Evolutionary conservation across 2,888 invertebrate species (phyloP), one percentile per base, ranked within the genome.

Genomic region (Pharmacophagus antenor): DNA sequence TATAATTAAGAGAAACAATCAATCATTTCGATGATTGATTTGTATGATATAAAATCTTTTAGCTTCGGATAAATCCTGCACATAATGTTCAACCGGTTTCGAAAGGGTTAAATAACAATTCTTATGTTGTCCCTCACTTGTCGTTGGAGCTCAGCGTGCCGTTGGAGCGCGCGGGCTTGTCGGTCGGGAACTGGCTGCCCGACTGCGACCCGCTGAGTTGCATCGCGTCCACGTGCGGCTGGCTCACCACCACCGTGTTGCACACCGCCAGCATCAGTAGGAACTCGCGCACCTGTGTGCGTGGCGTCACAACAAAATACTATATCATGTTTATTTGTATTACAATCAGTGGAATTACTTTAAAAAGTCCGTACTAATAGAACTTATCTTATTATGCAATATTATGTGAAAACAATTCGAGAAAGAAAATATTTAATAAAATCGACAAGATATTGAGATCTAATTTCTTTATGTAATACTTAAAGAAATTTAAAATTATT

Each of bases 201-300:
- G 77, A 77, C 56, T 65, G 74, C 25, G 85, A 80, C 56, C 74
- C 75, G 77, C 94, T 95, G 56, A 94, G 92, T 79, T 94, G 94
- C 94, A 96, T 95, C 37, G 82, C 71, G 77, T 93, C 93, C 44
- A 92, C 89, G 81, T 93, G 93, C 7, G 98, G 97, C 78, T 95
- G 95, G 67, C 97, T 96, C 55, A 99, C 98, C 56, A 99, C 96
- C 7, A 99, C 99, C 0, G 99, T 99, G 88, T 99, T 99, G 85
- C 99, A 99, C 62, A 98, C 93, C 17, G 99, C 96, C 82, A 99
- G 91, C 22, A 98, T 93, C 62, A 98, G 82, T 65, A 99, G 94
- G 85, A 99, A 99, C 79, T 97, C 97, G 71, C 95, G 95, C 31
- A 97, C 93, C 76, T 94, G 92, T 84, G 18, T 3, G 20, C 20